phyloP scores from a whole-genome alignment of 1,140 invertebrate genomes.

The Drosophila lacteicornis region DNA sequence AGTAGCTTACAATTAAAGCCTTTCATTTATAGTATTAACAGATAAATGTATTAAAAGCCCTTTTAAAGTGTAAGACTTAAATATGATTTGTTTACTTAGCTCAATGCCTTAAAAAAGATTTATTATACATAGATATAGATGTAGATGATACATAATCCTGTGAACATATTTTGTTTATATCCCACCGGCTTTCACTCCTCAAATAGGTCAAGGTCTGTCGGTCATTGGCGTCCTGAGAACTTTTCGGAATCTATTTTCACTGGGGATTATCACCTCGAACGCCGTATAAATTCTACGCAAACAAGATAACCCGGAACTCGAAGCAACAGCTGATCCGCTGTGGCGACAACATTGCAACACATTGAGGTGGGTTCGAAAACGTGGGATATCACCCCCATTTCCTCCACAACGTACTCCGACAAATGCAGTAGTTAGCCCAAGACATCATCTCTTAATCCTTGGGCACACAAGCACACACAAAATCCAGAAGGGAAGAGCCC shows the following conservation, averaged over 20 bases:
- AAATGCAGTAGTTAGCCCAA: constrained; percentile 64
- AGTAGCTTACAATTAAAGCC: neutral
- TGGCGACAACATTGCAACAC: constrained; percentile 16
- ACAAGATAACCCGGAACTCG: constrained; percentile 33
- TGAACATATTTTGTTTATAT: neutral
- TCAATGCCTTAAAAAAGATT: neutral
- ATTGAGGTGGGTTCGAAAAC: constrained; percentile 35
- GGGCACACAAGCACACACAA: constrained; percentile 30
- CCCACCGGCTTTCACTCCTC: neutral
- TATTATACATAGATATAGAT: neutral
- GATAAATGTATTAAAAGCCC: neutral
- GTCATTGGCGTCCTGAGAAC: constrained; percentile 33
- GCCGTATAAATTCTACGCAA: constrained; percentile 2
- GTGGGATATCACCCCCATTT: constrained; percentile 53
- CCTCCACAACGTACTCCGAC: constrained; percentile 16
- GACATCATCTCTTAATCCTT: constrained; percentile 64
- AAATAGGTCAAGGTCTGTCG: constrained; percentile 34
- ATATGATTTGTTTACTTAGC: neutral
- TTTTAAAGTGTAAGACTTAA: neutral
- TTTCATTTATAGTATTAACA: too few species aligned
- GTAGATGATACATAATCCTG: neutral
- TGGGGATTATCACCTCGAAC: constrained; percentile 36
- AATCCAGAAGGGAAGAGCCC: constrained; percentile 8
- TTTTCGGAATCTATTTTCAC: constrained; percentile 15
- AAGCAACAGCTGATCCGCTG: constrained; percentile 34